Conservation (phyloP, 2,888 invertebrate genomes). For the Brachyopa scutellaris region DNA sequence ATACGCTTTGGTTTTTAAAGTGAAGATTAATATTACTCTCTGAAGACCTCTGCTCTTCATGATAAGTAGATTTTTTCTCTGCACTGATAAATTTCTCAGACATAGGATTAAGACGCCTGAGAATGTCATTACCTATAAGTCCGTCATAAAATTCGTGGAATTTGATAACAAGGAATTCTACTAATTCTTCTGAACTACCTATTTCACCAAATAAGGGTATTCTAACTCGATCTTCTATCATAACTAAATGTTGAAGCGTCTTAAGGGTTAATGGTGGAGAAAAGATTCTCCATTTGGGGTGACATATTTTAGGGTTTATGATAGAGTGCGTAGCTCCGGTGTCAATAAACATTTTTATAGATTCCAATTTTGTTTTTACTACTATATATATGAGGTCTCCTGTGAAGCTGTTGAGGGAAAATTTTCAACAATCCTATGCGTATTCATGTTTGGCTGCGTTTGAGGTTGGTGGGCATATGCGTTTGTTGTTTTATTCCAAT, state of each 20-base stretch:
- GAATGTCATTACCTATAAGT: conserved; percentile 50
- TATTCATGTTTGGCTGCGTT: too few relatives aligned
- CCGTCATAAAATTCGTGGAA: conserved; percentile 21
- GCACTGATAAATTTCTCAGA: too few relatives aligned
- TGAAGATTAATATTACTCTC: too few relatives aligned
- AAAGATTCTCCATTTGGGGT: conserved; percentile 25
- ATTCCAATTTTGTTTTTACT: conserved; percentile 29
- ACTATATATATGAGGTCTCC: conserved; percentile 52
- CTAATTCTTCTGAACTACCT: conserved; percentile 12
- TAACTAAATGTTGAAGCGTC: conserved; percentile 34
- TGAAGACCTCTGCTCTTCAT: too few relatives aligned
- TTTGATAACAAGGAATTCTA: neutral
- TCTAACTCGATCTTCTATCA: conserved; percentile 25
- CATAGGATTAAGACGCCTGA: conserved; percentile 20
- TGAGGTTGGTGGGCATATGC: too few relatives aligned
- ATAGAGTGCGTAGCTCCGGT: conserved; percentile 51
- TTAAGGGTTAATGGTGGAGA: conserved; percentile 7
- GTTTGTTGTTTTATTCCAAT: too few relatives aligned
- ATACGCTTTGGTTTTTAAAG: too few relatives aligned
- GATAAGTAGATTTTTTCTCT: too few relatives aligned
- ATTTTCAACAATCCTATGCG: too few relatives aligned
- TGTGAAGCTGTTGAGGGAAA: conserved; percentile 42
- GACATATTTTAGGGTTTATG: conserved; percentile 43
- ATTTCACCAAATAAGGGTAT: conserved; percentile 27
- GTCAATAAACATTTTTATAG: conserved; percentile 57